Base-by-base conservation (phyloP, 2,888 invertebrate species). In the Taenaris catops region DNA sequence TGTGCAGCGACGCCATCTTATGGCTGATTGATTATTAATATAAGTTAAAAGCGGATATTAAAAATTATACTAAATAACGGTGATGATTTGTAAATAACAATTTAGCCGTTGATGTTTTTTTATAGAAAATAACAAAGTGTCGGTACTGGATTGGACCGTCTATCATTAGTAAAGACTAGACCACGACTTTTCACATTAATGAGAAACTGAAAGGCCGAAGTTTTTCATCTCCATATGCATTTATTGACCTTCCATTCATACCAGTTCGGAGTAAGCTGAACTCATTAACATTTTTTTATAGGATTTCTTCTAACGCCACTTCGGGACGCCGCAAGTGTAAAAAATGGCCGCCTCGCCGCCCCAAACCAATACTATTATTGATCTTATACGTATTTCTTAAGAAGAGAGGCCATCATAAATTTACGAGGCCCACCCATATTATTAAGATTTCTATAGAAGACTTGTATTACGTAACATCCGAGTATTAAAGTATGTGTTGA, bases 201-300 rank as follows among this genome's bases (percentile, higher is more conserved):
- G n/a, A n/a, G n/a, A n/a, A n/a, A n/a, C n/a, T 16, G 29, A 14
- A 21, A 8, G 8, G 11, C 28, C 8, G 6, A 7, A 12, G 12
- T 29, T 19, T 11, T 2, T 9, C 20, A 10, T 31, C 12, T 7
- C 7, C 25, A 34, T 17, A 26, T 25, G 11, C n/a, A 18, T 23
- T 34, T 10, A 8, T 38, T 16, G 32, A 35, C 39, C 38, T 36
- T 29, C 35, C 39, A 39, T 39, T 39, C 32, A 36, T 10, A 7
- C 9, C 14, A 23, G 18, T 38, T 35, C 34, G 7, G 17, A 25
- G 25, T 38, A 33, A 40, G 32, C 33, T 20, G 16, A 17, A 14
- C 21, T 43, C 33, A 41, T 43, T 42, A 45, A 36, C 29, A 10
- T 12, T 40, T 47, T 47, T 40, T 48, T 47, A 34, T 33, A 20